phyloP scores from a whole-genome alignment of 1,140 invertebrate genomes.

The Acyrthosiphon pisum region DNA sequence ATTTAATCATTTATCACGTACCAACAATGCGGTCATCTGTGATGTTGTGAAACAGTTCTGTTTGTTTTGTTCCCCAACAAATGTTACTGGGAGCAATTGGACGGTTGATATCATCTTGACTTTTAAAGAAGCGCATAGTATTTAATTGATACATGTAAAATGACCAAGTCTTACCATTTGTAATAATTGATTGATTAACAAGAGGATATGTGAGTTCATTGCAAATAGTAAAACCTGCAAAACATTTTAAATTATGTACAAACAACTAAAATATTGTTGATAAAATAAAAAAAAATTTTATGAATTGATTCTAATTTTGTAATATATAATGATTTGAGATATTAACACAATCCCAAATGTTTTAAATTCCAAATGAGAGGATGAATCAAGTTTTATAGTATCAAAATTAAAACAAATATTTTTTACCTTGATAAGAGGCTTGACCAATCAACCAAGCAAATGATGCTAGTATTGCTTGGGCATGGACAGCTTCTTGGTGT shows the following conservation, averaged over 20 bases:
- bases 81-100: constrained; percentile 78
- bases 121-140: constrained; percentile 72
- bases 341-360: not conserved
- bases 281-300: constrained; percentile 59
- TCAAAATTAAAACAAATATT: constrained; percentile 62
- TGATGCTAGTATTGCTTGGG: constrained; percentile 76
- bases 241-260: not conserved
- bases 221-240: constrained; percentile 82
- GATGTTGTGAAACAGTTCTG: constrained; percentile 78
- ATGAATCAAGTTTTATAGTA: not conserved
- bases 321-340: not conserved
- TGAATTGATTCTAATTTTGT: not conserved
- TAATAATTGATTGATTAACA: constrained; percentile 81
- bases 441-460: constrained; percentile 82
- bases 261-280: not conserved
- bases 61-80: constrained; percentile 77
- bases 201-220: constrained; percentile 89
- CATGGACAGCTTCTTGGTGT: constrained; percentile 70
- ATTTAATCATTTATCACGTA: constrained; percentile 41
- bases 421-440: constrained; percentile 79
- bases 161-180: constrained; percentile 82
- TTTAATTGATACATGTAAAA: constrained; percentile 91
- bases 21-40: constrained; percentile 76
- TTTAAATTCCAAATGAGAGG: not conserved
- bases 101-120: constrained; percentile 65